Conservation (phyloP, 2,888 invertebrate genomes). For the Dusona sp. region DNA sequence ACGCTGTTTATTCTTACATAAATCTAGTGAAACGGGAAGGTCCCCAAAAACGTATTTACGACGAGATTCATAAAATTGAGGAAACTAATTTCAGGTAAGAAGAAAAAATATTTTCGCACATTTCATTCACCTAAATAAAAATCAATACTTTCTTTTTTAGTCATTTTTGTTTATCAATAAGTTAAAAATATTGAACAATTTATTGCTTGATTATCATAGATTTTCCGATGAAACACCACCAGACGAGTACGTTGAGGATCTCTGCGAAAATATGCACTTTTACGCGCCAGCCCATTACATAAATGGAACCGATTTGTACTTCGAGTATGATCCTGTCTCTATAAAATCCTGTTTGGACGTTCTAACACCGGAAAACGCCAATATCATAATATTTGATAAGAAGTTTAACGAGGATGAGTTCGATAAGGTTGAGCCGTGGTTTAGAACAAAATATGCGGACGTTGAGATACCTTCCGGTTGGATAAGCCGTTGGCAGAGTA, state of each 20-base stretch:
- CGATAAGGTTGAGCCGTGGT: slow-evolving; percentile 92
- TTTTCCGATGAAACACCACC: slow-evolving; percentile 90
- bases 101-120: not conserved
- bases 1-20: slow-evolving; percentile 92
- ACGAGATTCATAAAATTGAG: slow-evolving; percentile 86
- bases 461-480: slow-evolving; percentile 88
- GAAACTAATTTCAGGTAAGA: slow-evolving; percentile 87
- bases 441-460: slow-evolving; percentile 91
- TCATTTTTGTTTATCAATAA: not conserved
- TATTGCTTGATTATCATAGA: slow-evolving; percentile 72
- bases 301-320: slow-evolving; percentile 90
- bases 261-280: slow-evolving; percentile 92
- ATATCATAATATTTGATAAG: slow-evolving; percentile 90
- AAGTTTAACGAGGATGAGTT: slow-evolving; percentile 86
- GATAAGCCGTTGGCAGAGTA: slow-evolving; percentile 88
- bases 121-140: no score
- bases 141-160: no score
- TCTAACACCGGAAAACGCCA: slow-evolving; percentile 89
- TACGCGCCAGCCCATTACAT: slow-evolving; percentile 92
- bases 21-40: slow-evolving; percentile 89
- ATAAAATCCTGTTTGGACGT: slow-evolving; percentile 87
- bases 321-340: slow-evolving; percentile 90
- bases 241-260: slow-evolving; percentile 91
- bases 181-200: slow-evolving; percentile 13
- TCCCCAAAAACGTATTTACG: slow-evolving; percentile 89